Conservation (phyloP, 2,888 invertebrate genomes). For the Anthophora plumipes region DNA sequence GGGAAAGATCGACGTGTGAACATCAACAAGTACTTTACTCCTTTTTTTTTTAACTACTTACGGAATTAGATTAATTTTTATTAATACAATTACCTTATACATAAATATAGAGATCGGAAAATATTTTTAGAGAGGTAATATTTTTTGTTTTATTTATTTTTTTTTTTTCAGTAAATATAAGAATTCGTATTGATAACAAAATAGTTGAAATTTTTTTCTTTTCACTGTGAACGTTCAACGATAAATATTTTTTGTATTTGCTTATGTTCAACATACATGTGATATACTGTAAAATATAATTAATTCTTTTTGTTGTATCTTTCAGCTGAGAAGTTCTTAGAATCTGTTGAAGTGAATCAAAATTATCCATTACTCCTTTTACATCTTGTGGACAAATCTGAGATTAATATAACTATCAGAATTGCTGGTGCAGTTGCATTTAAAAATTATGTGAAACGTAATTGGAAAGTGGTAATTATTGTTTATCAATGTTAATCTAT, state of each 20-base stretch:
- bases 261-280: background rate
- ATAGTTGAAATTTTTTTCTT: background rate
- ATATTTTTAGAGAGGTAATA: background rate
- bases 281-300: background rate
- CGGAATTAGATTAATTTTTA: background rate
- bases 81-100: conserved; percentile 10
- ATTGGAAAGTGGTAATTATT: conserved; percentile 94
- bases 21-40: conserved; percentile 27
- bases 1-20: background rate
- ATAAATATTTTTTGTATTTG: background rate
- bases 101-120: background rate
- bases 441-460: conserved; percentile 98
- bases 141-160: background rate
- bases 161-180: background rate
- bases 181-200: conserved; percentile 7
- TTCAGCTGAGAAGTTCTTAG: conserved; percentile 96
- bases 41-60: conserved; percentile 16
- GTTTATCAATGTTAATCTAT: background rate
- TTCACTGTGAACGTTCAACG: background rate
- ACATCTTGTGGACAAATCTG: conserved; percentile 93
- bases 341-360: conserved; percentile 95
- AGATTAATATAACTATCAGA: conserved; percentile 92
- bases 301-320: conserved; percentile 65
- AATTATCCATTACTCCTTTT: conserved; percentile 95
- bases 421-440: conserved; percentile 97